These are phyloP conservation scores for Gallirallus australis DNA, from an alignment of 2,797 vertebrate species.

Conservation along the genomic window DNA sequence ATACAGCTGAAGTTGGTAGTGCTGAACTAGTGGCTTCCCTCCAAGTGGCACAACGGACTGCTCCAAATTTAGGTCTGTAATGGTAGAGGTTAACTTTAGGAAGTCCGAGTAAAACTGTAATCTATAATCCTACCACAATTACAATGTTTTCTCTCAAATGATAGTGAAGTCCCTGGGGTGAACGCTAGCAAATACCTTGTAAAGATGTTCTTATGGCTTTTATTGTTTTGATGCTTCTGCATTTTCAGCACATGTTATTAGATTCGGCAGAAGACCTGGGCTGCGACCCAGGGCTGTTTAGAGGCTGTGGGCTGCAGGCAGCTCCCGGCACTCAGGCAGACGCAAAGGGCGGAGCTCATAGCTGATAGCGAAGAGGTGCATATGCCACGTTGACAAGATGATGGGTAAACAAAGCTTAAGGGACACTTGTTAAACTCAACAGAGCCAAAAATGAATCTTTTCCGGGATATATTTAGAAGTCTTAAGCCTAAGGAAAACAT, in stretches of 20 bases:
- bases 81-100: conserved; percentile 80
- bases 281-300: neutral
- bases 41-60: conserved; percentile 74
- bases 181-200: conserved; percentile 78
- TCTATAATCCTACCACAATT: conserved; percentile 81
- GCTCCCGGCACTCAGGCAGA: conserved; percentile 1
- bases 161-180: conserved; percentile 72
- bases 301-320: conserved; percentile 38
- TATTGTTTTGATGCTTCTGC: conserved; percentile 68
- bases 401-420: conserved; percentile 26
- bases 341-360: conserved; percentile 24
- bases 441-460: neutral
- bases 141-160: conserved; percentile 76
- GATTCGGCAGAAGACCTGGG: conserved; percentile 10
- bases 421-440: conserved; percentile 31
- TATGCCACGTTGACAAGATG: conserved; percentile 69
- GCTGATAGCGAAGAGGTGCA: conserved; percentile 21
- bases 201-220: conserved; percentile 72
- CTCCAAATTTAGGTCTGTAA: conserved; percentile 80
- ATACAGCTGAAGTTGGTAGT: conserved; percentile 50
- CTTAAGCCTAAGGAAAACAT: conserved; percentile 38
- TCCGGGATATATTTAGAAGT: conserved; percentile 40
- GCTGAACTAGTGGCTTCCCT: conserved; percentile 64
- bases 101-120: conserved; percentile 78
- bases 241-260: conserved; percentile 37